A percentile compares a stretch with the other conserved stretches of the same genome.
phyloP scores from a whole-genome alignment of 2,113 vertebrate species.

The Albula goreensis region DNA sequence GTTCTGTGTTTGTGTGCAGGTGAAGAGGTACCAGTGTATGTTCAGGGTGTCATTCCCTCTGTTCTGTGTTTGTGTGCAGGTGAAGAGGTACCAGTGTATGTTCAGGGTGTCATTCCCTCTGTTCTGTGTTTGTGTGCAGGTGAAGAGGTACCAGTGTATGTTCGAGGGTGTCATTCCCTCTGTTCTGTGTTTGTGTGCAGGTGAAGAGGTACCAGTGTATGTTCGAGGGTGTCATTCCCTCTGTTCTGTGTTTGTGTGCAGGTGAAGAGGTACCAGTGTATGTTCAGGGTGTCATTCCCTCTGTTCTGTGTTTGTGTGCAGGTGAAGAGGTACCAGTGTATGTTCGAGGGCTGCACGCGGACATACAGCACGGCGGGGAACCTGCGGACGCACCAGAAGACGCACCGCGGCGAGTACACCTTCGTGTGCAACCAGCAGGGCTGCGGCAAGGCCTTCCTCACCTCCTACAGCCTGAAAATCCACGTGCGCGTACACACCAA shows the following conservation, averaged over 20 bases:
- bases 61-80: constrained; percentile 17
- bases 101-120: no score
- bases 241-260: no score
- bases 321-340: constrained; percentile 98
- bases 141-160: no score
- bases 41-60: constrained; percentile 53
- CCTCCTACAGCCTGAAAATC: constrained; percentile 98
- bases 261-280: no score
- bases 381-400: constrained; percentile 96
- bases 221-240: no score
- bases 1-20: constrained; percentile 65
- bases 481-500: constrained; percentile 97
- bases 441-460: constrained; percentile 98
- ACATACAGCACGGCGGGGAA: constrained; percentile 98
- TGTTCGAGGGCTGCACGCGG: constrained; percentile 93
- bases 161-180: no score
- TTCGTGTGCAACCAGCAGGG: constrained; percentile 97
- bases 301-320: constrained; percentile 50
- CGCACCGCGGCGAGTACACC: constrained; percentile 93
- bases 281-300: no score
- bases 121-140: no score
- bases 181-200: no score
- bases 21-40: constrained; percentile 97
- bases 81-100: no score
- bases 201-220: no score